phyloP scores from a whole-genome alignment of 1,140 invertebrate species.

The Drosophila mayri region DNA sequence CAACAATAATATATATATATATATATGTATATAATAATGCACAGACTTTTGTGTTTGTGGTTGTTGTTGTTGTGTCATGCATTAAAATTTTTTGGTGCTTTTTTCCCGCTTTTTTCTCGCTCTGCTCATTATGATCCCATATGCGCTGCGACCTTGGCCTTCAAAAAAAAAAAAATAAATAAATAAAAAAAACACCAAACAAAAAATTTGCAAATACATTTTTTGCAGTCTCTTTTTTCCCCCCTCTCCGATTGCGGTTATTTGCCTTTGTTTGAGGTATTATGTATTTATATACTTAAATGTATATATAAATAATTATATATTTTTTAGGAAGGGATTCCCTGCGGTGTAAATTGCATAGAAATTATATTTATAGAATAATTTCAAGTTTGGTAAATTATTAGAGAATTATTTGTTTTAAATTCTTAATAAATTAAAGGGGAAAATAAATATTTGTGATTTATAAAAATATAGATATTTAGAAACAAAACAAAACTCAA shows the following conservation, averaged over 20 bases:
- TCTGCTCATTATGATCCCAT: constrained; percentile 53
- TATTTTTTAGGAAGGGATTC: neutral
- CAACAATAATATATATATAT: neutral
- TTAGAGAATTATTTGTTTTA: no score
- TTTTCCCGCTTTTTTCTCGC: constrained; percentile 9
- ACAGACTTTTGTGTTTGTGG: constrained; percentile 16
- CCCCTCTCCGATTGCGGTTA: constrained; percentile 19
- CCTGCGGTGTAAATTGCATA: constrained; percentile 20
- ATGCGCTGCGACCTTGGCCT: constrained; percentile 58
- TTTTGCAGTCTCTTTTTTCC: constrained; percentile 37
- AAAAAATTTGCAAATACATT: constrained; percentile 44
- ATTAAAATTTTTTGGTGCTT: constrained; percentile 42
- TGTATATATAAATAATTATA: neutral
- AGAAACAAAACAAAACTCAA: no score
- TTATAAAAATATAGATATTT: no score
- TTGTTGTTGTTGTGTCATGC: constrained; percentile 30
- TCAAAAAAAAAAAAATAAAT: constrained; percentile 37
- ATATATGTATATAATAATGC: constrained; percentile 24
- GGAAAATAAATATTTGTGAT: no score
- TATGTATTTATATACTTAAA: neutral
- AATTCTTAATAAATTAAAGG: no score
- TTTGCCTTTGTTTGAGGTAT: constrained; percentile 30
- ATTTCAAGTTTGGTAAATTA: neutral
- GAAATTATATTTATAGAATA: constrained; percentile 4
- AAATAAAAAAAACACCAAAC: constrained; percentile 17